Evolutionary conservation across 2,888 invertebrate genomes (phyloP).

Genomic region (Seladonia tumulorum): DNA sequence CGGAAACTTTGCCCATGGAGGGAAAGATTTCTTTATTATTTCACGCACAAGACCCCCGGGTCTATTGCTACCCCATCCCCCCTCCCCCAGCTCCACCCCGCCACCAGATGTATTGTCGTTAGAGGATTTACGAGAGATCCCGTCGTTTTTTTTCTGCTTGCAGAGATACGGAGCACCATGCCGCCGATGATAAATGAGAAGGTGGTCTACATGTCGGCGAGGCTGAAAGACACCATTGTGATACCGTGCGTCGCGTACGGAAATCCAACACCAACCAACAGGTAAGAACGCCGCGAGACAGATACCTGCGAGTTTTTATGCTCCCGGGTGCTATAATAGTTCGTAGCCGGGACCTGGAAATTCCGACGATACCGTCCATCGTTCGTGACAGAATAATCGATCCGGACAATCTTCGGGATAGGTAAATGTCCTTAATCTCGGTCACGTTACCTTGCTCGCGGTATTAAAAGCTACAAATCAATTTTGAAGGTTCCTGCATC

Average conservation of each 20-base stretch:
- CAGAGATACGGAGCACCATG: constrained; percentile 86
- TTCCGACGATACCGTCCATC: not conserved
- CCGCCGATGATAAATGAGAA: constrained; percentile 87
- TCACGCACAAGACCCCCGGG: constrained; percentile 12
- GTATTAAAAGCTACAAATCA: constrained; percentile 6
- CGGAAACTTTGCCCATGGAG: not conserved
- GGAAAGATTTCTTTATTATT: constrained; percentile 50
- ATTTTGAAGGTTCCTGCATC: not conserved
- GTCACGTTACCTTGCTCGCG: not conserved
- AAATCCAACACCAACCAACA: constrained; percentile 86
- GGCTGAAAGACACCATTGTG: constrained; percentile 86
- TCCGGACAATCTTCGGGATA: not conserved
- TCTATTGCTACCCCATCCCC: not conserved
- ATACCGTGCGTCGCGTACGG: constrained; percentile 88
- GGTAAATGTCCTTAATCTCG: not conserved
- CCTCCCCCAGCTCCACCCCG: not conserved
- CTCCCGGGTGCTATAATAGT: not conserved
- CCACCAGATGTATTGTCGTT: constrained; percentile 12
- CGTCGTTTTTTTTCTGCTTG: constrained; percentile 59
- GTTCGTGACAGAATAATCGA: not conserved
- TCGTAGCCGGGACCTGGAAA: not conserved
- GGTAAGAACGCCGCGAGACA: constrained; percentile 83
- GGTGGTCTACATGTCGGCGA: constrained; percentile 84
- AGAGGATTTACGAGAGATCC: constrained; percentile 26
- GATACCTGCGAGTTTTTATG: constrained; percentile 20